Evolutionary conservation across 2,797 vertebrate species (phyloP).

Genomic region (Trichosurus vulpecula): DNA sequence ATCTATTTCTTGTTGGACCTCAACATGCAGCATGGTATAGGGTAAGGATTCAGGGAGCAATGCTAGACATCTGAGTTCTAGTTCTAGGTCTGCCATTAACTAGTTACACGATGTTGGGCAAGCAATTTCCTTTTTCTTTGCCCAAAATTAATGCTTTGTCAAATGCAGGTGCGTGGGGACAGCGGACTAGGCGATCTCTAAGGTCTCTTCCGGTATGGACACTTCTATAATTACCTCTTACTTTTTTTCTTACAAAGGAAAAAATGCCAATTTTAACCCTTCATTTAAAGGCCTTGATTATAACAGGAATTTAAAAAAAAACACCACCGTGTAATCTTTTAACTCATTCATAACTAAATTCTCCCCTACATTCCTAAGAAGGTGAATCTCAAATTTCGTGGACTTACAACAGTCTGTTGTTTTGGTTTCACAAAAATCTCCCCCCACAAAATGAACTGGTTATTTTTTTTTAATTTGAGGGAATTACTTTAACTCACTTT

Average conservation of each 20-base stretch:
- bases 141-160: conserved; percentile 9
- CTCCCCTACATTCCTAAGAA: conserved; percentile 9
- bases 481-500: neutral
- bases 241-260: conserved; percentile 29
- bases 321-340: conserved; percentile 13
- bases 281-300: conserved; percentile 32
- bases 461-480: neutral
- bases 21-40: neutral
- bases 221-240: neutral
- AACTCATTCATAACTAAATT: neutral
- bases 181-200: neutral
- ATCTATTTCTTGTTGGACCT: conserved; percentile 11
- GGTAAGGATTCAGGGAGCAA: neutral
- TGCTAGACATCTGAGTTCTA: neutral
- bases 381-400: neutral
- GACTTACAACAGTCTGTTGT: neutral
- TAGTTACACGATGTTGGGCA: neutral
- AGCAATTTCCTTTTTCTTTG: neutral
- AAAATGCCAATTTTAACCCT: neutral
- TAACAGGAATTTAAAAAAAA: conserved; percentile 19
- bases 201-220: neutral
- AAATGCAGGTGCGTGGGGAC: neutral
- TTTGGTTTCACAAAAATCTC: conserved; percentile 21
- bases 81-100: neutral
- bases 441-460: neutral